These are phyloP conservation scores for Pollenia amentaria DNA, from an alignment of 2,888 invertebrate species.

Conservation along the genomic window DNA sequence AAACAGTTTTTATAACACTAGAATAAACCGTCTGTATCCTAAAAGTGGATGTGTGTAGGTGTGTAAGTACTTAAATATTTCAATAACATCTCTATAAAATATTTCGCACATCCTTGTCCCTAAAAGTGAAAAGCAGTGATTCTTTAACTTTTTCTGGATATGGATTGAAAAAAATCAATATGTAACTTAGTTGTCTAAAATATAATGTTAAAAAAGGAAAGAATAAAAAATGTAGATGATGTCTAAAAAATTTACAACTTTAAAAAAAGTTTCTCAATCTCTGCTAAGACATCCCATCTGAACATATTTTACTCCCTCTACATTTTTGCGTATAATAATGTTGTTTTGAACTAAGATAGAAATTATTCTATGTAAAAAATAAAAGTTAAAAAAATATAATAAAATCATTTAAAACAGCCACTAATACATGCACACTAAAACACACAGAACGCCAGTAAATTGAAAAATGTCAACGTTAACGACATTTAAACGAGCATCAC, in stretches of 20 bases:
- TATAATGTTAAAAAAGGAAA: neutral
- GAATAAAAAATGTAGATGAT: too few relatives aligned
- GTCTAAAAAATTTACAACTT: too few relatives aligned
- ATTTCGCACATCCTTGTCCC: slow-evolving; percentile 23
- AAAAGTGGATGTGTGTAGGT: neutral
- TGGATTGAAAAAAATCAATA: neutral
- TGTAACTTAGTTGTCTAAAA: neutral
- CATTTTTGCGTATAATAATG: slow-evolving; percentile 34
- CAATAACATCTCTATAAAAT: slow-evolving; percentile 35
- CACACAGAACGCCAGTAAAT: slow-evolving; percentile 48
- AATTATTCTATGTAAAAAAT: slow-evolving; percentile 1
- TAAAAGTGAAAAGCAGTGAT: neutral
- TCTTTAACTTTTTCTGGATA: neutral
- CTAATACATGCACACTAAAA: neutral
- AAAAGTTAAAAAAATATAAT: slow-evolving; percentile 10
- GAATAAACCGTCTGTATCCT: neutral
- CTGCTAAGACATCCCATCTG: neutral
- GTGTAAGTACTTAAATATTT: slow-evolving; percentile 8
- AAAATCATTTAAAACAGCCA: slow-evolving; percentile 23
- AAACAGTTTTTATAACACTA: neutral
- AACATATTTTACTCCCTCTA: neutral
- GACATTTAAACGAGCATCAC: slow-evolving; percentile 71
- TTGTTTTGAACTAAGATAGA: slow-evolving; percentile 13
- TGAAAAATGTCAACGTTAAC: slow-evolving; percentile 71
- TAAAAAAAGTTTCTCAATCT: neutral